Conservation (phyloP, 2,888 invertebrate genomes). For the Drosophila yooni region DNA sequence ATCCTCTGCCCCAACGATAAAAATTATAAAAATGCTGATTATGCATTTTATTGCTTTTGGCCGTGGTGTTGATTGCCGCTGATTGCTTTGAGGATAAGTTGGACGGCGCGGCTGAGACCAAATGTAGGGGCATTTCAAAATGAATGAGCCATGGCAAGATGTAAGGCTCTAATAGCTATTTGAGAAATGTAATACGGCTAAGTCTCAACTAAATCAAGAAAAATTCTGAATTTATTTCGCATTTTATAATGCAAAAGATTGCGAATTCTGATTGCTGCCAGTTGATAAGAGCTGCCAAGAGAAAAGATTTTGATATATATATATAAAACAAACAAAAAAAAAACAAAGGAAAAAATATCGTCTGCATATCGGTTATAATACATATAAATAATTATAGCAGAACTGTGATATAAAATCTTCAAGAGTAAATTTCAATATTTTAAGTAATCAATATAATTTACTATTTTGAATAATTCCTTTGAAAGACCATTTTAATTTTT, state of each 20-base stretch:
- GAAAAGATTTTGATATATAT: background rate
- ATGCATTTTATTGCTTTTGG: slow-evolving; percentile 74
- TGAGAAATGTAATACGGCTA: slow-evolving; percentile 25
- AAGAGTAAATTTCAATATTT: background rate
- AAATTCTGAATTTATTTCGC: slow-evolving; percentile 18
- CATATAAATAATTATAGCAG: background rate
- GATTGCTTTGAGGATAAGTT: slow-evolving; percentile 56
- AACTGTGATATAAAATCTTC: background rate
- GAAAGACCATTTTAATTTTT: background rate
- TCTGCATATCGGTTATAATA: background rate
- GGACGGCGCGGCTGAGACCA: background rate
- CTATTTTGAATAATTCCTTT: background rate
- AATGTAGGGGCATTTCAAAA: slow-evolving; percentile 1
- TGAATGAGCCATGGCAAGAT: slow-evolving; percentile 3
- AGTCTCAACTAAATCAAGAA: background rate
- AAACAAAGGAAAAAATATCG: background rate
- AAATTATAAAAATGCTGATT: slow-evolving; percentile 73
- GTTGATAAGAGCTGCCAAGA: background rate
- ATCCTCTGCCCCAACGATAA: slow-evolving; percentile 63
- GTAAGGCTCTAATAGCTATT: slow-evolving; percentile 16
- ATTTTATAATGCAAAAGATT: slow-evolving; percentile 17
- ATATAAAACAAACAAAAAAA: background rate
- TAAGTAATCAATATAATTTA: background rate
- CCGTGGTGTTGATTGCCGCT: slow-evolving; percentile 75
- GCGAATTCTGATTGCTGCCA: slow-evolving; percentile 3